These are phyloP conservation scores for Vireo altiloquus DNA, from an alignment of 2,113 vertebrate genomes.

Conservation along the genomic window DNA sequence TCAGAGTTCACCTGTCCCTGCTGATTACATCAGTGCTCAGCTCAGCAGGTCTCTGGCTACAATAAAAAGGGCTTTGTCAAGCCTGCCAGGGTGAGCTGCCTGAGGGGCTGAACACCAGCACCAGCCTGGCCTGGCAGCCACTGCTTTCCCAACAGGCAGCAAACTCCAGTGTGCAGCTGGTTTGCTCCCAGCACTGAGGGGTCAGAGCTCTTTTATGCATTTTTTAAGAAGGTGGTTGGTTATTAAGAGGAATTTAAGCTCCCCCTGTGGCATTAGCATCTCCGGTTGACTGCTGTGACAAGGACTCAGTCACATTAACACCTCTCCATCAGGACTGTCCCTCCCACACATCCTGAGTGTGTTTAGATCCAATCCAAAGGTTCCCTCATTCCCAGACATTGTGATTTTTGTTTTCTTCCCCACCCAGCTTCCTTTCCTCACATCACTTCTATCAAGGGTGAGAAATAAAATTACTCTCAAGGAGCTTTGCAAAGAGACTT, in stretches of 20 bases:
- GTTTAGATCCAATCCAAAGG: background rate
- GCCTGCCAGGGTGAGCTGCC: background rate
- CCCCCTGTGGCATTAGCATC: background rate
- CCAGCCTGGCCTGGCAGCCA: background rate
- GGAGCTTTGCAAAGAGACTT: slow-evolving; percentile 46
- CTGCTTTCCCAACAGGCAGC: background rate
- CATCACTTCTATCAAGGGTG: background rate
- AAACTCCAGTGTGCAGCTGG: background rate
- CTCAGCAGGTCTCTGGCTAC: slow-evolving; percentile 54
- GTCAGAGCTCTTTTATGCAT: background rate
- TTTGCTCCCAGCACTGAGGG: background rate
- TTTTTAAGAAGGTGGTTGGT: background rate
- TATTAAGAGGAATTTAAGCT: background rate
- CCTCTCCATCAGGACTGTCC: background rate
- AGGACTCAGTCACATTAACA: background rate
- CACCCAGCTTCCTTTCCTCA: background rate
- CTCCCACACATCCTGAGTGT: background rate
- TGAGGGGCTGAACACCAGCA: background rate
- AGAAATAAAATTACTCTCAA: background rate
- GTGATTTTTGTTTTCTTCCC: background rate
- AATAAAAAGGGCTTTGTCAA: background rate
- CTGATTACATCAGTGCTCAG: slow-evolving; percentile 46
- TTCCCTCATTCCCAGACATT: background rate
- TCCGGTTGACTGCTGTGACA: background rate
- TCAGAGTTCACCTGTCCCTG: slow-evolving; percentile 68